Evolutionary conservation across 2,888 invertebrate genomes (phyloP), one percentile per base, ranked within the genome.

Genomic region (Tenthredo amoena): DNA sequence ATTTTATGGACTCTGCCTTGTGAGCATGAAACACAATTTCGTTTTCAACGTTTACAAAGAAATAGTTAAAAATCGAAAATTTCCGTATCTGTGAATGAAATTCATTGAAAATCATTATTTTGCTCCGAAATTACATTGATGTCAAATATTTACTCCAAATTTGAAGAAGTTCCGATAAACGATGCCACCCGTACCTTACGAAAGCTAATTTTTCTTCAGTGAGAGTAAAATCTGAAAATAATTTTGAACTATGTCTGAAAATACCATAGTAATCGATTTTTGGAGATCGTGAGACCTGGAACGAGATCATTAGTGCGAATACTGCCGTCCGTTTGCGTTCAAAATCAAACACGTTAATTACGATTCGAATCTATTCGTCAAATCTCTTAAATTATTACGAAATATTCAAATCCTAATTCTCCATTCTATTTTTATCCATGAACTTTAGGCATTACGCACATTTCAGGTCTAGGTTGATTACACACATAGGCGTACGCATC

Each of bases 311-410:
- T 21, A 26, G 62, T 62, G 62, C 10, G n/a, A 62, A 10, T 3
- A 7, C 6, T n/a, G 55, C 18, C n/a, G 18, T 55, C 18, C 15
- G n/a, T n/a, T n/a, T 2, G n/a, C n/a, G n/a, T 55, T n/a, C 4
- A 55, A 55, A n/a, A 55, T 55, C 55, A 12, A 10, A 2, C 12
- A 0, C n/a, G 55, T 55, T n/a, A 55, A n/a, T 55, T n/a, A n/a
- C n/a, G 7, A n/a, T n/a, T 7, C 10, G 12, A 62, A 62, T 21
- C 21, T 21, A 7, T 62, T 62, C 26, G 12, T 26, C 62, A 26
- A 62, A 26, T 62, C 62, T 62, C 62, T 62, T 62, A n/a, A 55
- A n/a, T 55, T 55, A n/a, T 55, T n/a, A 55, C 55, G 55, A 55
- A 55, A 55, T 55, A 55, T 55, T 55, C 6, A 55, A 55, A 55